Conservation (phyloP, 92 coral and sea anemone genomes). For the Desmophyllum pertusum region DNA sequence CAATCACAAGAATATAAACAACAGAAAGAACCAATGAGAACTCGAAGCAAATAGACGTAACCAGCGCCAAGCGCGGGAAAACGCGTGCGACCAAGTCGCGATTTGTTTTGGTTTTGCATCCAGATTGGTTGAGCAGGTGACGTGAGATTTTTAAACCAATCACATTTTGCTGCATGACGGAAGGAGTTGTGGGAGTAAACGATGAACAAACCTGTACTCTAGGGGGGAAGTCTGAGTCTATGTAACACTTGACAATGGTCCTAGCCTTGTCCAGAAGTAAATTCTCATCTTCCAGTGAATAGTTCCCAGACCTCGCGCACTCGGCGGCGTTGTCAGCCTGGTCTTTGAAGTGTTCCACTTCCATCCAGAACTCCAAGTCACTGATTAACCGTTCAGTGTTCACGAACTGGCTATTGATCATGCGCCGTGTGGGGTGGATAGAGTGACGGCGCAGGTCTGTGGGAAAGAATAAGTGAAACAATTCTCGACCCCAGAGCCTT, state of each 20-base stretch:
- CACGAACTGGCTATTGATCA: slow-evolving; percentile 88
- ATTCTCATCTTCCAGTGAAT: slow-evolving; percentile 85
- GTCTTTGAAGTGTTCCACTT: slow-evolving; percentile 85
- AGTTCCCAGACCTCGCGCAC: slow-evolving; percentile 93
- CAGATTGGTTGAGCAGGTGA: neutral
- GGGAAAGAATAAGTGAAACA: neutral
- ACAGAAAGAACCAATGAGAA: no score
- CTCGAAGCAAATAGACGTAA: no score
- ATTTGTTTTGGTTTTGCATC: no score
- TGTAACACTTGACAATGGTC: slow-evolving; percentile 80
- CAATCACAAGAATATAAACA: no score
- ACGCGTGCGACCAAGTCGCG: no score
- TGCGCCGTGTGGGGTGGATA: slow-evolving; percentile 72
- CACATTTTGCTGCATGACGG: neutral
- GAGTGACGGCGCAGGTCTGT: slow-evolving; percentile 77
- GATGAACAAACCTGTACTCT: slow-evolving; percentile 80
- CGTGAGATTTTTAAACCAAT: no score
- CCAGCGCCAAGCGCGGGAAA: no score
- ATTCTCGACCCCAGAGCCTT: no score
- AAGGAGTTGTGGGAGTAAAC: no score
- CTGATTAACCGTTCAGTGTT: slow-evolving; percentile 77
- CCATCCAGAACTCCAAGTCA: slow-evolving; percentile 94
- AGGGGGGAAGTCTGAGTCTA: slow-evolving; percentile 92
- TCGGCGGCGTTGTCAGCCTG: slow-evolving; percentile 86
- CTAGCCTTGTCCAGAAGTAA: slow-evolving; percentile 80